These are phyloP conservation scores for Maniola jurtina DNA, from an alignment of 1,140 invertebrate genomes.

Conservation along the genomic window DNA sequence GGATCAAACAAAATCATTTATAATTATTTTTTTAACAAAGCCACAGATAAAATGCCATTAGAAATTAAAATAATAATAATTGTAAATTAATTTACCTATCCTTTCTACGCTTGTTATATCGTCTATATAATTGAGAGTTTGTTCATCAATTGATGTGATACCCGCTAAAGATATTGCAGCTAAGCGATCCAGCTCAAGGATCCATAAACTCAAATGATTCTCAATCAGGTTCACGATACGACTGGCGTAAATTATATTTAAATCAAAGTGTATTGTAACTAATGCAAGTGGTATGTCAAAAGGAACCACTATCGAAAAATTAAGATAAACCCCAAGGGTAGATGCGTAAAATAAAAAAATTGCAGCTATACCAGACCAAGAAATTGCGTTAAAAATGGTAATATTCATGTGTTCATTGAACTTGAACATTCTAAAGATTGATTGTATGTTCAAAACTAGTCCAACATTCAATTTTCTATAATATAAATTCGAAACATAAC, in stretches of 20 bases:
- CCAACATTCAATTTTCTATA: conserved; percentile 10
- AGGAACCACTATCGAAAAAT: background rate
- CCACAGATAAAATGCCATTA: no score
- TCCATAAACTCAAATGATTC: conserved; percentile 10
- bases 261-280: conserved; percentile 17
- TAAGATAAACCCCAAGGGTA: background rate
- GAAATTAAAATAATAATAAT: no score
- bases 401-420: conserved; percentile 5
- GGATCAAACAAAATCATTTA: no score
- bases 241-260: conserved; percentile 18
- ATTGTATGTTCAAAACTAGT: conserved; percentile 22
- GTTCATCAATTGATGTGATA: background rate
- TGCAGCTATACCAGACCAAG: conserved; percentile 4
- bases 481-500: conserved; percentile 5
- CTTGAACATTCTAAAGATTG: conserved; percentile 20
- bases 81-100: background rate
- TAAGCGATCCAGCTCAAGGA: background rate
- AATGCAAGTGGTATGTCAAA: background rate
- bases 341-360: background rate
- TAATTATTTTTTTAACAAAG: no score
- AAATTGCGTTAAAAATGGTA: background rate
- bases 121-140: background rate
- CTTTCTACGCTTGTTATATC: background rate
- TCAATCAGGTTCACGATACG: conserved; percentile 10
- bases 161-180: background rate